A percentile compares a stretch with the other conserved stretches of the same genome.
These are phyloP conservation scores for Drosophila fuyamai DNA, from an alignment of 1,140 invertebrate species.

Conservation along the genomic window DNA sequence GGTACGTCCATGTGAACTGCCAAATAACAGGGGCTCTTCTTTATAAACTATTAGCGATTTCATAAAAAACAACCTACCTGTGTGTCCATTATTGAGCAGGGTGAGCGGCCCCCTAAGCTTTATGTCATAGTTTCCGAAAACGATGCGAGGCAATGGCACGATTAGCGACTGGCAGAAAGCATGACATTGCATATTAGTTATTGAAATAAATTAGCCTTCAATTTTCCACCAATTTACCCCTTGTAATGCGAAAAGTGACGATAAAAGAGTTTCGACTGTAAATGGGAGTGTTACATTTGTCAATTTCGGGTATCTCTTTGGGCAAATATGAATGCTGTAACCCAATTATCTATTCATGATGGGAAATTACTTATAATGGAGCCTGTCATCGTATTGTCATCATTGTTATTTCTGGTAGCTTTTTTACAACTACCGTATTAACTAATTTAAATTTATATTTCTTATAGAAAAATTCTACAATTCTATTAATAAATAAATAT, in stretches of 20 bases:
- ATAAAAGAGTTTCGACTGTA: conserved; percentile 37
- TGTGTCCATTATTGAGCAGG: conserved; percentile 89
- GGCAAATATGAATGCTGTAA: neutral
- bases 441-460: neutral
- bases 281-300: conserved; percentile 11
- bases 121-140: conserved; percentile 88
- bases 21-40: neutral
- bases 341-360: neutral
- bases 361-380: neutral
- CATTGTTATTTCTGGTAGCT: neutral
- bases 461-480: neutral
- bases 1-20: conserved; percentile 85
- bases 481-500: neutral
- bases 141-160: conserved; percentile 88
- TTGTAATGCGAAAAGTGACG: conserved; percentile 42
- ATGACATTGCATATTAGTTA: conserved; percentile 80
- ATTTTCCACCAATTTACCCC: conserved; percentile 25
- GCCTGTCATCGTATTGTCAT: neutral
- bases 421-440: neutral
- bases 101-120: conserved; percentile 86
- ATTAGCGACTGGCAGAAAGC: conserved; percentile 84
- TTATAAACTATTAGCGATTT: neutral
- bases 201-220: conserved; percentile 39
- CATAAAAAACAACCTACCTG: conserved; percentile 85
- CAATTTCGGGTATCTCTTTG: conserved; percentile 11